These are phyloP conservation scores for Acronicta leporina DNA, from an alignment of 2,888 invertebrate species.

Conservation along the genomic window DNA sequence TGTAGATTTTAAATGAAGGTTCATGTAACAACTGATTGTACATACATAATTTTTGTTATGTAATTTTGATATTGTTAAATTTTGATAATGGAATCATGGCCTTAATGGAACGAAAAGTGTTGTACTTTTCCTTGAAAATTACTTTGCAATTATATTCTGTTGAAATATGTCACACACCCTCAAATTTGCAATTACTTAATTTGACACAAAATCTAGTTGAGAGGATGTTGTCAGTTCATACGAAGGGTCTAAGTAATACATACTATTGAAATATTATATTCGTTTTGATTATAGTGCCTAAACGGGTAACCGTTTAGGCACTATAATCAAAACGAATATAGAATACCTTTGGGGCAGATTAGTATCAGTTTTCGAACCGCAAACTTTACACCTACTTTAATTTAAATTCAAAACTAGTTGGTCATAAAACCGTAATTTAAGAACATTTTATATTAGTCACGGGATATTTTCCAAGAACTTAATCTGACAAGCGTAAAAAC, in stretches of 20 bases:
- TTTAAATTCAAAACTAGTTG: slow-evolving; percentile 41
- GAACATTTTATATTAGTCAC: slow-evolving; percentile 42
- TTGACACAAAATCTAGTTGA: too few species aligned
- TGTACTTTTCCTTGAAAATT: background rate
- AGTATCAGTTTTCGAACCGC: slow-evolving; percentile 39
- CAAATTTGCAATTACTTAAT: too few species aligned
- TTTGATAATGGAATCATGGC: too few species aligned
- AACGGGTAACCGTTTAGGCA: slow-evolving; percentile 19
- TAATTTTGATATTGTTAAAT: too few species aligned
- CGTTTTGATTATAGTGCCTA: too few species aligned
- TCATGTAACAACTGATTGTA: slow-evolving; percentile 22
- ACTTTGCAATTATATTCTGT: too few species aligned
- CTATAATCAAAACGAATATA: slow-evolving; percentile 20
- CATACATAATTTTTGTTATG: slow-evolving; percentile 14
- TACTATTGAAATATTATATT: slow-evolving; percentile 18
- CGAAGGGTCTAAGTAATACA: slow-evolving; percentile 37
- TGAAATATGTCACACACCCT: too few species aligned
- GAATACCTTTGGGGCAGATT: slow-evolving; percentile 40
- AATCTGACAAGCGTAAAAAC: slow-evolving; percentile 57
- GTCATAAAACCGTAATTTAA: slow-evolving; percentile 29
- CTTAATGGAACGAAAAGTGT: too few species aligned
- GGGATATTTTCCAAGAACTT: slow-evolving; percentile 48
- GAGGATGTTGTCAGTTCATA: slow-evolving; percentile 10
- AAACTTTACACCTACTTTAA: slow-evolving; percentile 32
- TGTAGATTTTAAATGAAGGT: slow-evolving; percentile 54